Evolutionary conservation across 2,888 invertebrate genomes (phyloP), one percentile per base, ranked within the genome.

Genomic region (Melipona beecheii): DNA sequence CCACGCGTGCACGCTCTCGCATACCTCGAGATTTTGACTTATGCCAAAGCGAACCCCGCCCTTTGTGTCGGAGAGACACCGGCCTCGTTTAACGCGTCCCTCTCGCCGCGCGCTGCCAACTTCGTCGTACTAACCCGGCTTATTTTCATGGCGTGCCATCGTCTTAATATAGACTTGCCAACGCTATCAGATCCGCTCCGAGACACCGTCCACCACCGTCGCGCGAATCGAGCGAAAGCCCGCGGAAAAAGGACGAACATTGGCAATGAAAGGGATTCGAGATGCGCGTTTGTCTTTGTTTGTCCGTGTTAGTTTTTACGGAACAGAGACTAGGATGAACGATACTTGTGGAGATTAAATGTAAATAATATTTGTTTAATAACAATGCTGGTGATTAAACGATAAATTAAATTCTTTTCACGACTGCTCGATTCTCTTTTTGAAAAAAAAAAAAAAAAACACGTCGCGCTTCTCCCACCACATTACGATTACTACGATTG

Each of bases 21-120:
- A 91, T 91, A 91, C 89, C 91, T 43, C 88, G 91, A 92, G 90
- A 91, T 93, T 94, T 94, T 93, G 93, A 94, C 93, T 93, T 92
- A 94, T 93, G 93, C 93, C 92, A 93, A 94, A 93, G 92, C 92
- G 93, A 94, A 93, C 91, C 83, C 43, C 85, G 91, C 91, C 93
- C 93, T 94, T 93, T 93, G 93, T 93, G 93, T 92, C 92, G 91
- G 89, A 65, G 81, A 86, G 81, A 86, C 78, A 78, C 79, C 86
- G 87, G 73, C 78, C 84, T 84, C 88, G 85, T 89, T 88, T 85
- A 84, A 87, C 89, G 82, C 84, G 73, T 66, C 74, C 71, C 72
- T 69, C 66, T 31, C 66, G n/a, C 56, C 36, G 64, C 31, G 11
- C 43, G 52, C 75, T 69, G 87, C 73, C 84, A 85, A 84, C 79